Conservation (phyloP, 2,888 invertebrate species). For the Drosophila meridionalis region DNA sequence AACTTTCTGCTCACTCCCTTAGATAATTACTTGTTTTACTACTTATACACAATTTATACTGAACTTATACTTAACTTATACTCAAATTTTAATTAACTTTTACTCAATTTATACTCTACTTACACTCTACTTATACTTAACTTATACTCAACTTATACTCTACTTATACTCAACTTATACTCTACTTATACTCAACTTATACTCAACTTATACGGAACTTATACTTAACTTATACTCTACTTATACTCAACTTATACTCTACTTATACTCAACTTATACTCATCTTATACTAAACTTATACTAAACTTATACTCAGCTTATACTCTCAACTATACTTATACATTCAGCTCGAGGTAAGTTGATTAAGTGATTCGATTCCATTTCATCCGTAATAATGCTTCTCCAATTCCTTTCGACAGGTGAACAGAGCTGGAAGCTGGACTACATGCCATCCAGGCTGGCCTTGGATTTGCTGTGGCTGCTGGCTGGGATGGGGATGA, state of each 20-base stretch:
- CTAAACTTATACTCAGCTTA: neutral
- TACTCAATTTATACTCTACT: too few species aligned
- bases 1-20: too few species aligned
- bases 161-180: too few species aligned
- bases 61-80: too few species aligned
- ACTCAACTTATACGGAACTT: neutral
- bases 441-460: conserved; percentile 15
- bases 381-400: neutral
- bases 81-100: too few species aligned
- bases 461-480: conserved; percentile 24
- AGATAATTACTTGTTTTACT: too few species aligned
- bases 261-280: too few species aligned
- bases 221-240: too few species aligned
- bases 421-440: neutral
- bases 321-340: neutral
- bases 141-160: too few species aligned
- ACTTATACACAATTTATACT: too few species aligned
- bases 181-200: neutral
- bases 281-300: neutral
- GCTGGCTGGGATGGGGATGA: neutral
- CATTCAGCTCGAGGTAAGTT: neutral
- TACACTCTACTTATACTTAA: neutral
- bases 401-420: neutral
- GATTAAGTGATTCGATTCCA: neutral
- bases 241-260: neutral